Base-by-base conservation (phyloP, 2,113 vertebrate species). In the Halcyon senegalensis region DNA sequence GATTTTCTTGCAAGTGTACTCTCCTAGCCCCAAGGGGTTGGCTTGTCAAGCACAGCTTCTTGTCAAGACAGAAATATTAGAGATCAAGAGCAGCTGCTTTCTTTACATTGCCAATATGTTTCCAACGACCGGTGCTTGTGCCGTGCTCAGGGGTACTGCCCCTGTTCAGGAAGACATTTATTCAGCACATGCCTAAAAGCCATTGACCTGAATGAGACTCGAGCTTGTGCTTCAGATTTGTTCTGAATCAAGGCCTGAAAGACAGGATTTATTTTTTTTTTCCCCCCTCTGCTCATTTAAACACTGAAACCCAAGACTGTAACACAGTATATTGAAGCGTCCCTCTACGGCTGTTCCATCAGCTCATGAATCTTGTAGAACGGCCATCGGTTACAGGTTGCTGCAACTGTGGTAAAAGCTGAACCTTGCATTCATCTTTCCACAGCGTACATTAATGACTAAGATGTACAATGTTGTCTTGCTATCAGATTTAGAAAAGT, bases 281-380 rank as follows among this genome's bases (percentile, higher is more conserved):
- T 27, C 25, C 50, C 50, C 30, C 51, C 50, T 28, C 84, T 84
- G 60, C 62, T 91, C 16, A 0, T 93, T 96, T 87, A 87, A 94
- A 87, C 50, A 21, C 41, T 75, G 91, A 95, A 95, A 95, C 69
- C 80, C 13, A 84, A 93, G 74, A 58, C 90, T 93, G 72, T 60
- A 92, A 73, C 77, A 24, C 44, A 55, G 81, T 53, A 7, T 30
- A 73, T 62, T 81, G 92, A 89, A 95, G 79, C 2, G 62, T 87
- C 91, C 84, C 89, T 79, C 80, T 39, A 27, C 68, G 1, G 2
- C 93, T n/a, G 56, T 50, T 90, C 91, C 95, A 63, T 56, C 93
- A 91, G 91, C 95, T 93, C 94, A 90, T 93, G 93, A 96, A 93
- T 95, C 96, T 85, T 91, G 41, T 50, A 82, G 87, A 72, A 84